These are phyloP conservation scores for Tachypleus tridentatus DNA, from an alignment of 1,140 invertebrate species.

Conservation along the genomic window DNA sequence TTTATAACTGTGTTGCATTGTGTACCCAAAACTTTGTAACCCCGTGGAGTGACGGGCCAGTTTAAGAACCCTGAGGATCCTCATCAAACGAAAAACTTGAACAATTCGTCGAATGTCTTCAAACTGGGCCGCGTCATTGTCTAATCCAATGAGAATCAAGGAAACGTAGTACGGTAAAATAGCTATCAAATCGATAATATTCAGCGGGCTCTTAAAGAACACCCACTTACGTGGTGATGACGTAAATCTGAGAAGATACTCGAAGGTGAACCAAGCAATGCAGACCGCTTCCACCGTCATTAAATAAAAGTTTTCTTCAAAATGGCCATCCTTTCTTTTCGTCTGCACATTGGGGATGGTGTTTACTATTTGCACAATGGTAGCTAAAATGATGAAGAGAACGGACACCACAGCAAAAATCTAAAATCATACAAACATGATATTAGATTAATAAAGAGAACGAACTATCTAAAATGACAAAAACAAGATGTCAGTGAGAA, in stretches of 20 bases:
- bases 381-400: conserved; percentile 98
- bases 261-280: conserved; percentile 99
- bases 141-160: conserved; percentile 71
- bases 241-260: conserved; percentile 95
- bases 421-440: conserved; percentile 42
- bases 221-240: conserved; percentile 99
- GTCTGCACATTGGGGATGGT: conserved; percentile 53
- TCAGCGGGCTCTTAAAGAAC: conserved; percentile 98
- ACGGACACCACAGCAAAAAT: conserved; percentile 98
- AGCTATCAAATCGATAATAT: conserved; percentile 96
- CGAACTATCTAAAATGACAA: no score
- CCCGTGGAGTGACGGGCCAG: conserved; percentile 97
- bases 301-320: conserved; percentile 73
- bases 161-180: conserved; percentile 98
- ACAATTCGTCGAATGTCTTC: conserved; percentile 94
- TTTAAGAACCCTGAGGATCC: conserved; percentile 96
- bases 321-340: conserved; percentile 49
- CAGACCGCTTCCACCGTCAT: conserved; percentile 97
- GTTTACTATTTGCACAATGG: conserved; percentile 95
- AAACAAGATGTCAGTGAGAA: no score
- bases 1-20: conserved; percentile 95
- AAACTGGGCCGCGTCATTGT: conserved; percentile 55
- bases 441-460: no score
- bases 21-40: conserved; percentile 95
- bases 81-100: conserved; percentile 98